These are phyloP conservation scores for Euzophera pinguis DNA, from an alignment of 2,888 invertebrate genomes.

Conservation along the genomic window DNA sequence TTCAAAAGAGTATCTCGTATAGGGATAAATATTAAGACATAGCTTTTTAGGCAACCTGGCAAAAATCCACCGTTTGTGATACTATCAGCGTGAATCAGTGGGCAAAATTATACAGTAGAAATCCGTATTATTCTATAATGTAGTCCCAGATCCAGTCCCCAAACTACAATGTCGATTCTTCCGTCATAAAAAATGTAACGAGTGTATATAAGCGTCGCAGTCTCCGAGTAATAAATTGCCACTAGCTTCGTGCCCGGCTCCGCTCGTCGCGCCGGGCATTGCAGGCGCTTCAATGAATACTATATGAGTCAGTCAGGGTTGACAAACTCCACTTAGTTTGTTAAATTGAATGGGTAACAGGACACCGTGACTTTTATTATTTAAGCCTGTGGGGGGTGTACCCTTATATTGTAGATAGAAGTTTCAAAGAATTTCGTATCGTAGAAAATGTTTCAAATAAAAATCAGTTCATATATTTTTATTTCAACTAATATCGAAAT, in stretches of 20 bases:
- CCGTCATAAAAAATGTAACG: conserved; percentile 2
- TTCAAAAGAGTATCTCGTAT: no score
- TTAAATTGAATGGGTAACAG: neutral
- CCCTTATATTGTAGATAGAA: no score
- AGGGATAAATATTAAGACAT: no score
- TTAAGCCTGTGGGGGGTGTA: neutral
- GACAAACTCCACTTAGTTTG: conserved; percentile 2
- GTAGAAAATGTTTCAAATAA: no score
- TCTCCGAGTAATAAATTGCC: conserved; percentile 21
- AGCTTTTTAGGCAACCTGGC: no score
- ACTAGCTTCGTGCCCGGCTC: neutral
- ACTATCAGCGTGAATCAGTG: no score
- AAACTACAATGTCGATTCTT: neutral
- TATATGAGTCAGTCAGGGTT: conserved; percentile 27
- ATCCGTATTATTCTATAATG: no score
- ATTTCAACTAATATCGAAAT: no score
- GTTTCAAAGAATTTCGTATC: no score
- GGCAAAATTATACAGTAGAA: no score
- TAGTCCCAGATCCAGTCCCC: neutral
- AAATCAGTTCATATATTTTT: no score
- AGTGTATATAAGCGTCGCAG: conserved; percentile 25
- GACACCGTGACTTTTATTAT: neutral
- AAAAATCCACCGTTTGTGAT: no score
- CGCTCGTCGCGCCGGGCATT: conserved; percentile 13
- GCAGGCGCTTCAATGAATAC: conserved; percentile 28